Evolutionary conservation across 2,888 invertebrate genomes (phyloP).

Genomic region (Cerceris rybyensis): DNA sequence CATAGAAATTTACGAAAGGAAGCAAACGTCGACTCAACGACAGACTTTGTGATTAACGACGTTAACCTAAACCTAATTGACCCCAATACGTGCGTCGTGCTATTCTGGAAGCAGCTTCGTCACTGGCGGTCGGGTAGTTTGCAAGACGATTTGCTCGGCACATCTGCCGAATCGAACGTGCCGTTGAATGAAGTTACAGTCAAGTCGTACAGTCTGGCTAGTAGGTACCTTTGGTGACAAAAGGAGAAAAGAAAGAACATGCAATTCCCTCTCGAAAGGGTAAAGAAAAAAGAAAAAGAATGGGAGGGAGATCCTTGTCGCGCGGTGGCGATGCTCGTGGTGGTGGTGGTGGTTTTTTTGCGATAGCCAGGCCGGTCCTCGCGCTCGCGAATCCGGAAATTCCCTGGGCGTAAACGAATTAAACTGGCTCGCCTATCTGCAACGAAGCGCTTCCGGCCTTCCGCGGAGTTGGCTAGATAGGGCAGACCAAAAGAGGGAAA

Average conservation of each 20-base stretch:
- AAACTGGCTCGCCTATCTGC: slow-evolving; percentile 48
- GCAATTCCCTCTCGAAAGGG: background rate
- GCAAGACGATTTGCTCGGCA: slow-evolving; percentile 53
- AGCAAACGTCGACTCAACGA: background rate
- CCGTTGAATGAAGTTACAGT: slow-evolving; percentile 40
- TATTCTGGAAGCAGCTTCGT: background rate
- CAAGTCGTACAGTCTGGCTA: background rate
- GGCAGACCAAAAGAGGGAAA: slow-evolving; percentile 4
- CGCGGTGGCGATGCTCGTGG: background rate
- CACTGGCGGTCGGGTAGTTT: slow-evolving; percentile 33
- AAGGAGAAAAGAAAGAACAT: slow-evolving; percentile 16
- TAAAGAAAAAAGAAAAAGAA: no score
- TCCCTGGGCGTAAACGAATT: slow-evolving; percentile 54
- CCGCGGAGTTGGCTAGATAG: slow-evolving; percentile 11
- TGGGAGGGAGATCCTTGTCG: no score
- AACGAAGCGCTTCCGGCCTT: slow-evolving; percentile 40
- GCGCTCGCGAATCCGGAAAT: slow-evolving; percentile 45
- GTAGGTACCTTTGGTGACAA: slow-evolving; percentile 15
- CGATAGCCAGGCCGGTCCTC: slow-evolving; percentile 6
- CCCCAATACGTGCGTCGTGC: slow-evolving; percentile 25
- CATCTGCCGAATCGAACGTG: slow-evolving; percentile 59
- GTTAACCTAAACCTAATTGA: slow-evolving; percentile 58
- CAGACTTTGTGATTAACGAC: slow-evolving; percentile 23
- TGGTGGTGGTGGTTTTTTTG: slow-evolving; percentile 23
- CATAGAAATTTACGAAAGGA: no score